Conservation (phyloP, 2,113 vertebrate species). For the Casuarius casuarius region DNA sequence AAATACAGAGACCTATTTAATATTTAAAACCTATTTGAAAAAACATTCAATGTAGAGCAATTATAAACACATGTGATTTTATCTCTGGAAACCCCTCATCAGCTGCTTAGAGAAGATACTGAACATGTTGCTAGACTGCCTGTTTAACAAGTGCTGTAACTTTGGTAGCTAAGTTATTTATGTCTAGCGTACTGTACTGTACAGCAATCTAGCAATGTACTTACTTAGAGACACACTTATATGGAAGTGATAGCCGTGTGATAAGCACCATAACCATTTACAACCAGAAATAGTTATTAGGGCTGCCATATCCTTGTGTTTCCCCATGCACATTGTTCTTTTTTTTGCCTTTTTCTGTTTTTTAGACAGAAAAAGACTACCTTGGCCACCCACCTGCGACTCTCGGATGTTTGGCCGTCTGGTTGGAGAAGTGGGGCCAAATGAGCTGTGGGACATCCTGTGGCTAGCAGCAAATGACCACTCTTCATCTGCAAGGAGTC, state of each 20-base stretch:
- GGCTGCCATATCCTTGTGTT: neutral
- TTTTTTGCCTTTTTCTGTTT: neutral
- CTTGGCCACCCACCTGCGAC: neutral
- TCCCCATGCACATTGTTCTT: neutral
- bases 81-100: constrained; percentile 6
- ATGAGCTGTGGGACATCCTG: neutral
- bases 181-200: neutral
- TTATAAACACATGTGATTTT: neutral
- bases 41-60: neutral
- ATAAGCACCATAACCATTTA: neutral
- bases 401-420: neutral
- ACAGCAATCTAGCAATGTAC: neutral
- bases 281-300: neutral
- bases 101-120: neutral
- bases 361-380: neutral
- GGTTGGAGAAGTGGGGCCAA: neutral
- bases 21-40: neutral
- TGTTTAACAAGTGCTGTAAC: neutral
- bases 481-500: neutral
- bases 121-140: neutral
- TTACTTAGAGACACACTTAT: neutral
- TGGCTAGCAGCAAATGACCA: neutral
- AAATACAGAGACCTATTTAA: neutral
- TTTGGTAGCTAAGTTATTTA: neutral
- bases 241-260: neutral